These are phyloP conservation scores for Hormiphora californensis DNA, from an alignment of 37 sponge, comb jelly and placozoan species.

Conservation along the genomic window DNA sequence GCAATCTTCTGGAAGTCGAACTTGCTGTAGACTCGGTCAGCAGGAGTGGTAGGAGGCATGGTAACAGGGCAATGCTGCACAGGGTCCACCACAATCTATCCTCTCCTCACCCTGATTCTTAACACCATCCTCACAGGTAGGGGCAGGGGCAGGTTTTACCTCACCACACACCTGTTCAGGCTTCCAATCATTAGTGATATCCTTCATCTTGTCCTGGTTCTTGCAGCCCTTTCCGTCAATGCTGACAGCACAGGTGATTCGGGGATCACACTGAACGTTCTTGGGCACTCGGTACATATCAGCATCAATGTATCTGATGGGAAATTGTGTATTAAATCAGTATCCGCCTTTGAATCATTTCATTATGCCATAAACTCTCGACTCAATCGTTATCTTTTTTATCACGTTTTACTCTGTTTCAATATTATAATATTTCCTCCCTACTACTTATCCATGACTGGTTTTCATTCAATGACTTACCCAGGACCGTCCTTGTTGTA, in stretches of 20 bases:
- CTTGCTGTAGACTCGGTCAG: conserved; percentile 12
- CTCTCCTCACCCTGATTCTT: conserved; percentile 1
- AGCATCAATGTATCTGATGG: conserved; percentile 18
- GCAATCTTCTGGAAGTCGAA: conserved; percentile 7
- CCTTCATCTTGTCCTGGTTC: background rate
- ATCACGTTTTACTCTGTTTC: too few relatives aligned
- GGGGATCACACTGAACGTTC: background rate
- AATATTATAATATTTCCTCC: too few relatives aligned
- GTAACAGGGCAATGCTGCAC: conserved; percentile 12
- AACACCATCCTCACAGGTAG: background rate
- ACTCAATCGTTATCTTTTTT: too few relatives aligned
- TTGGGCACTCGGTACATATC: conserved; percentile 4
- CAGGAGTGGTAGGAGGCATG: conserved; percentile 14
- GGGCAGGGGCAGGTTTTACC: conserved; percentile 13
- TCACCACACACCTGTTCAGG: background rate
- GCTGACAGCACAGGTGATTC: conserved; percentile 17
- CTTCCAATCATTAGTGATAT: background rate
- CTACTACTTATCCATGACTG: too few relatives aligned
- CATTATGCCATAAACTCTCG: too few relatives aligned
- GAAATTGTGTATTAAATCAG: too few relatives aligned
- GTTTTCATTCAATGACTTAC: too few relatives aligned
- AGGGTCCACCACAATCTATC: conserved; percentile 5
- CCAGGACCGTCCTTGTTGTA: conserved; percentile 1
- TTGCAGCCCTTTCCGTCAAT: conserved; percentile 20
- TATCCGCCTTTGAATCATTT: too few relatives aligned